Percentiles rank a stretch among this genome's conserved stretches.
Conservation (phyloP, 2,113 vertebrate genomes). For the Ictalurus punctatus region DNA sequence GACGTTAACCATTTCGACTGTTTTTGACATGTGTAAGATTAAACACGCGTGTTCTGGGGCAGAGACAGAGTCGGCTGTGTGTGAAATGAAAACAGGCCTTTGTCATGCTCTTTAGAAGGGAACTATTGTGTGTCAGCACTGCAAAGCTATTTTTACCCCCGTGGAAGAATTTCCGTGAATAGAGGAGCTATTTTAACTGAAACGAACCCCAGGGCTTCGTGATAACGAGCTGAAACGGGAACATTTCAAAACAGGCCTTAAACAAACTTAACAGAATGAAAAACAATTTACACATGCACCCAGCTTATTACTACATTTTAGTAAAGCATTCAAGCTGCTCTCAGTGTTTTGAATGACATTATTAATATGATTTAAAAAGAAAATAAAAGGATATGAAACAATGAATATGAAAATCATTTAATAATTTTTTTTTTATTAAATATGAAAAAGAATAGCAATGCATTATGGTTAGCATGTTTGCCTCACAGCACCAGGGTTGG, state of each 20-base stretch:
- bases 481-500: too few relatives aligned
- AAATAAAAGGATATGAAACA: too few relatives aligned
- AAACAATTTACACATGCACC: background rate
- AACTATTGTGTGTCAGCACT: conserved; percentile 43
- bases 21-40: conserved; percentile 5
- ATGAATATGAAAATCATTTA: background rate
- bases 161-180: conserved; percentile 37
- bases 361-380: too few relatives aligned
- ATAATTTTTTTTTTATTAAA: background rate
- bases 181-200: conserved; percentile 41
- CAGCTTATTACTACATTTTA: background rate
- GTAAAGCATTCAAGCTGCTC: background rate
- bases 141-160: conserved; percentile 30
- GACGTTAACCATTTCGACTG: background rate
- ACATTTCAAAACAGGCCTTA: background rate
- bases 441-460: background rate
- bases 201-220: conserved; percentile 2
- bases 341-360: background rate
- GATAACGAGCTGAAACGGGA: conserved; percentile 8
- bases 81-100: conserved; percentile 38
- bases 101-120: conserved; percentile 14
- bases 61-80: conserved; percentile 25
- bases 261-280: background rate
- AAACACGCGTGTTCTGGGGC: background rate
- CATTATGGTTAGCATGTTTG: background rate